Evolutionary conservation across 30 jellyfish, hydroid and myxozoan genomes (phyloP).

Genomic region (Turritopsis rubra): DNA sequence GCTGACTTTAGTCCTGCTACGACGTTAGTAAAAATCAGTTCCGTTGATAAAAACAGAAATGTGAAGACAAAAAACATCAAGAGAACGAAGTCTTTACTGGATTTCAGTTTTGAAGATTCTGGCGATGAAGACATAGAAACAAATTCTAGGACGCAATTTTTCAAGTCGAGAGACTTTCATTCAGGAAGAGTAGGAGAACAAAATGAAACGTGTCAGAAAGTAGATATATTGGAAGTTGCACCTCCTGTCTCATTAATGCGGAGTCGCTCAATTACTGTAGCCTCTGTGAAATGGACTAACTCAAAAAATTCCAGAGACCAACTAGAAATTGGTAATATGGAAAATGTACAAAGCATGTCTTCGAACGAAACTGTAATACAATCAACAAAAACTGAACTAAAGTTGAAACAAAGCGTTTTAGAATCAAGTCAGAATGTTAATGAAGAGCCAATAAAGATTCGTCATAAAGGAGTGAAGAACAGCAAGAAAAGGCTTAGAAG

Average conservation of each 20-base stretch:
- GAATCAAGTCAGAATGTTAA: neutral
- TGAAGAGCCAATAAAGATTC: neutral
- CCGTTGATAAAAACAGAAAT: neutral
- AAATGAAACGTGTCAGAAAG: too few relatives aligned
- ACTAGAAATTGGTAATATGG: neutral
- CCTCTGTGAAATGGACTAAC: neutral
- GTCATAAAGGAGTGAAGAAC: neutral
- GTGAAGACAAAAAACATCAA: neutral
- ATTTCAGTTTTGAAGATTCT: neutral
- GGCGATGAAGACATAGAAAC: neutral
- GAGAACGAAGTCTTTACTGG: neutral
- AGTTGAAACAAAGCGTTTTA: neutral
- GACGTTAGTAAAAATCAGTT: neutral
- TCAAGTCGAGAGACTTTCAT: too few relatives aligned
- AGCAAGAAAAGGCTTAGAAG: neutral
- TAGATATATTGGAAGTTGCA: neutral
- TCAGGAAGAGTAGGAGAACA: too few relatives aligned
- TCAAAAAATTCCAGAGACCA: neutral
- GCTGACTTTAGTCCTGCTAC: neutral
- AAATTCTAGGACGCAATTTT: neutral
- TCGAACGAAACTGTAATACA: neutral
- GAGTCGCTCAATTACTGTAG: neutral
- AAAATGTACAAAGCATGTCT: neutral
- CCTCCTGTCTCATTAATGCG: neutral
- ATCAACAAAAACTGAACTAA: neutral